Evolutionary conservation across 2,888 invertebrate genomes (phyloP), one percentile per base, ranked within the genome.

Genomic region (Lagria hirta): DNA sequence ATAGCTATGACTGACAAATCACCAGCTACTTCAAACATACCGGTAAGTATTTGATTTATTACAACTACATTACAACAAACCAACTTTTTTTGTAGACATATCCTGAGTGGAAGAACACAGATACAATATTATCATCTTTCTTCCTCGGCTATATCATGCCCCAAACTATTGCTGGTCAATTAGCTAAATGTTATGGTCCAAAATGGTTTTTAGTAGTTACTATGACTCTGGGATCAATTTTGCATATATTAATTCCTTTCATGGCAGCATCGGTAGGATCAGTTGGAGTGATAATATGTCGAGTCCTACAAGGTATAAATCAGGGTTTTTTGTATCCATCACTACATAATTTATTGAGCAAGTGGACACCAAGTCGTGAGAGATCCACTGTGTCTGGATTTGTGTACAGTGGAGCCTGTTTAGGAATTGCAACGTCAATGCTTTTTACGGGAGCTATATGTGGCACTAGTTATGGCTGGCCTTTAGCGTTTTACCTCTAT

Each of bases 61-160:
- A 3, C 11, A 2, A 18, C 10, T 13, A 11, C 4, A 34, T 8
- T 4, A 8, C 12, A 23, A 16, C 4, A 21, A 11, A 7, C 6
- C 10, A 6, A 21, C 21, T 3, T 10, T 4, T 3, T 8, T 23
- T 28, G 2, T n/a, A 47, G 41, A 42, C 47, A 2, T 47, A 33
- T 8, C 46, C 46, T 1, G 42, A 76, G 3, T 82, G 83, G 83
- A 60, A 64, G 3, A 61, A 73, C 40, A 56, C 69, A 4, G 74
- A 75, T 4, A 56, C 80, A 33, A 76, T 88, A 18, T 70, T 86
- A 4, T 86, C 86, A 4, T 84, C 88, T 0, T 88, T 88, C 68
- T 87, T 88, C 68, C 85, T 86, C 85, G 88, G 88, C 1, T 88
- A 89, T 63, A 76, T 86, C 1, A 54, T 83, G 3, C 80, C 84